Evolutionary conservation across 2,888 invertebrate genomes (phyloP), one percentile per base, ranked within the genome.

Genomic region (Sesamia inferens): DNA sequence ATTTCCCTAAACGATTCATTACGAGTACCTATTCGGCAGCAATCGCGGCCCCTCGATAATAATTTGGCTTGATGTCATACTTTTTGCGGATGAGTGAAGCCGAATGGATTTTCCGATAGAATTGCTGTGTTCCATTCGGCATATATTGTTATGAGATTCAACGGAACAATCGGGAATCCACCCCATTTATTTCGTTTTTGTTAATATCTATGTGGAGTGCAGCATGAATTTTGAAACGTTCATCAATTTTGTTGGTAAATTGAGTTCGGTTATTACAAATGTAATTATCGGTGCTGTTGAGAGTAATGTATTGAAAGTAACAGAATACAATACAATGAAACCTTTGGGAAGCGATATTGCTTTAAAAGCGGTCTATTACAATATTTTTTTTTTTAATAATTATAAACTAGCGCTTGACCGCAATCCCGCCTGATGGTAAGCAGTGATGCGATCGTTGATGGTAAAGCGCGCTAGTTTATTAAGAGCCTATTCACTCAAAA

Each of bases 51-150:
- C 90, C 92, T 89, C 89, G 88, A 90, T 90, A 92, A 94, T 94
- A 94, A 95, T 94, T 94, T 91, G 91, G 90, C 90, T 92, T 92
- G 91, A 92, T 92, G 93, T 93, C 93, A 94, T 93, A 93, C 92
- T 94, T 92, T 93, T 93, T 92, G 90, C 94, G 93, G 92, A 91
- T 93, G 94, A 93, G 88, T 92, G 94, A 90, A 90, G 84, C 88
- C 89, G 90, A 94, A 95, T 94, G 94, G 93, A 91, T 94, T 95
- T 95, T 92, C 94, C 94, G 91, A 95, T 95, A 93, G 93, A 94
- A 93, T 94, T 93, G 92, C 89, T 93, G 88, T 90, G 88, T 90
- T 90, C 90, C 90, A 91, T 86, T 88, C 88, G 84, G 73, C 87
- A 85, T 86, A 88, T 88, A 90, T 90, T 91, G 90, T 92, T 91